Percentiles rank a stretch among this genome's conserved stretches.
phyloP scores from a whole-genome alignment of 2,888 invertebrate species.

The Gymnocheta viridis region DNA sequence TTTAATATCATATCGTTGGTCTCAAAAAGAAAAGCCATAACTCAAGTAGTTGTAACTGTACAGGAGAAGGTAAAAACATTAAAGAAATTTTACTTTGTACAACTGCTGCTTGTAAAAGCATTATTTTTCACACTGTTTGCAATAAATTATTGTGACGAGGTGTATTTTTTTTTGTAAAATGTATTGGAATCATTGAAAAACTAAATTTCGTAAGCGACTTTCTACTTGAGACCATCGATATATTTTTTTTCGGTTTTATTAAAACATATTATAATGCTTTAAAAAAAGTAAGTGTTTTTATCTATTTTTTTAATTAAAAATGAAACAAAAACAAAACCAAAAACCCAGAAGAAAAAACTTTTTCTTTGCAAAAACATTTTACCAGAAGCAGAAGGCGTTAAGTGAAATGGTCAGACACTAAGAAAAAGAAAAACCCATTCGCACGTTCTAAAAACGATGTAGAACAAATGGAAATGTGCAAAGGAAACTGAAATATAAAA shows the following conservation, averaged over 20 bases:
- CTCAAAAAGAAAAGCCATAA: no score
- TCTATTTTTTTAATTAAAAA: constrained; percentile 3
- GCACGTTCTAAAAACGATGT: constrained; percentile 62
- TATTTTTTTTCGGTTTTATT: neutral
- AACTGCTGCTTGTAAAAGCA: no score
- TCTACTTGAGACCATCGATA: no score
- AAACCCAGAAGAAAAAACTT: neutral
- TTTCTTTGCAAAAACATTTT: constrained; percentile 19
- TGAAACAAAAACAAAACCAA: neutral
- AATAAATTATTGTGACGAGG: no score
- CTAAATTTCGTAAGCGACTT: no score
- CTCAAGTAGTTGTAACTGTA: no score
- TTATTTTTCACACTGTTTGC: no score
- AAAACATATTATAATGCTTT: neutral
- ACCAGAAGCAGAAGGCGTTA: constrained; percentile 8
- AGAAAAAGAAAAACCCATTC: neutral
- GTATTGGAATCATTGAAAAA: no score
- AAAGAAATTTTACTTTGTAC: no score
- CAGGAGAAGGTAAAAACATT: no score
- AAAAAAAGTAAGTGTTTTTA: constrained; percentile 25
- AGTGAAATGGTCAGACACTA: constrained; percentile 36
- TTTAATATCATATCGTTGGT: neutral
- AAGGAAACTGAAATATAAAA: neutral
- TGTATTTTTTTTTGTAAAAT: no score
- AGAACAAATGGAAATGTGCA: constrained; percentile 31